These are phyloP conservation scores for Dendrolimus punctatus DNA, from an alignment of 1,140 invertebrate species.

Conservation along the genomic window DNA sequence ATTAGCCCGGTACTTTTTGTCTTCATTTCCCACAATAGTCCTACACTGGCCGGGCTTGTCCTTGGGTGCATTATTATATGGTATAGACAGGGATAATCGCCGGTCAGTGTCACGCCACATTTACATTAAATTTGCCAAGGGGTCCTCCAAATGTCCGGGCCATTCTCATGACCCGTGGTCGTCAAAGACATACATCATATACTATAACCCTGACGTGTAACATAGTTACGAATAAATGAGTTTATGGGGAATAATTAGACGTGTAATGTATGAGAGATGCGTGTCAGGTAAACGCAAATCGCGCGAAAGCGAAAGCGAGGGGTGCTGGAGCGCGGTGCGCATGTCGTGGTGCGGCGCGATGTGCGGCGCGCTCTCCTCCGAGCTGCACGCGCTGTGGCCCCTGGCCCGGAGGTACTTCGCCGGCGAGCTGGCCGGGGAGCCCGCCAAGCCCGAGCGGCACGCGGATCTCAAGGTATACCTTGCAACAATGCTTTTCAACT, in stretches of 20 bases:
- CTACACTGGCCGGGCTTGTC: too few species aligned
- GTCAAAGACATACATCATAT: too few species aligned
- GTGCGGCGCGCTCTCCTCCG: constrained; percentile 44
- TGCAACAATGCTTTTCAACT: background rate
- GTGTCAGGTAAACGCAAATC: constrained; percentile 26
- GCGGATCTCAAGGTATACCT: constrained; percentile 37
- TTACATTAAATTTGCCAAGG: too few species aligned
- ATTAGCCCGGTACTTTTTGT: too few species aligned
- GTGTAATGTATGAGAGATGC: background rate
- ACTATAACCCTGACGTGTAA: too few species aligned
- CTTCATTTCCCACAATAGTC: too few species aligned
- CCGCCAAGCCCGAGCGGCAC: constrained; percentile 28
- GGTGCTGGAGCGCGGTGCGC: constrained; percentile 31
- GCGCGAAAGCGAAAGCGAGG: constrained; percentile 21
- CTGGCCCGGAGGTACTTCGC: constrained; percentile 53
- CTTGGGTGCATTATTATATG: too few species aligned
- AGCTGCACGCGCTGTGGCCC: constrained; percentile 56
- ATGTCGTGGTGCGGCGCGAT: constrained; percentile 44
- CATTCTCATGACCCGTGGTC: too few species aligned
- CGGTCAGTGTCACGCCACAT: too few species aligned
- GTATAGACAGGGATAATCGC: too few species aligned
- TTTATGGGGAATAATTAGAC: background rate
- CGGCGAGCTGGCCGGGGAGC: constrained; percentile 48
- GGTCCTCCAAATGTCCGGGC: too few species aligned
- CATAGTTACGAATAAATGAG: too few species aligned